phyloP scores from a whole-genome alignment of 2,113 vertebrate genomes.

The Ivindomyrus marchei region DNA sequence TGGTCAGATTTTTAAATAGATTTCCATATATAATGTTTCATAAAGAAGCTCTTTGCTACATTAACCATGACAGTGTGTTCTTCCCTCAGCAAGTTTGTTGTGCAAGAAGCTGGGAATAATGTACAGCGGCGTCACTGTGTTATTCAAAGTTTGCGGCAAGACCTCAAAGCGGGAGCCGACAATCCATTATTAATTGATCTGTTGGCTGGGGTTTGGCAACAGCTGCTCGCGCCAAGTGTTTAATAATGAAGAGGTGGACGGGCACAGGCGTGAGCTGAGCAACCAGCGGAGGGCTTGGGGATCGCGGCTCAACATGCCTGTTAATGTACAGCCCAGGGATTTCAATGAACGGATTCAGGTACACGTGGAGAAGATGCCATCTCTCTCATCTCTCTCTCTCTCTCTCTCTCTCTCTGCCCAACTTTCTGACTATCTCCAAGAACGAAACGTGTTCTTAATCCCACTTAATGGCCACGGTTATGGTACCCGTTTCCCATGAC shows the following conservation, averaged over 20 bases:
- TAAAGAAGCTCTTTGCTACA: background rate
- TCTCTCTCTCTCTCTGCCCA: background rate
- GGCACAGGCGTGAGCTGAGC: background rate
- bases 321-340: background rate
- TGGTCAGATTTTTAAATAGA: background rate
- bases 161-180: background rate
- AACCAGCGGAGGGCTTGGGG: background rate
- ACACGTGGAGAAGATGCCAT: background rate
- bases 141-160: conserved; percentile 5
- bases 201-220: conserved; percentile 2
- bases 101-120: background rate
- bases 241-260: background rate
- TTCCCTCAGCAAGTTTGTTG: background rate
- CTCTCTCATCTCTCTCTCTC: background rate
- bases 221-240: conserved; percentile 7
- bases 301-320: background rate
- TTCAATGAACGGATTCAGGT: background rate
- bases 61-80: background rate
- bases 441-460: background rate
- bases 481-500: background rate
- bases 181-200: conserved; percentile 18
- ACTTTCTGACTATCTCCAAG: background rate
- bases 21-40: background rate
- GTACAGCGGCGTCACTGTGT: background rate
- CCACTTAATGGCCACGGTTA: background rate